Conservation (phyloP, 1,140 invertebrate species). For the Dreissena polymorpha region DNA sequence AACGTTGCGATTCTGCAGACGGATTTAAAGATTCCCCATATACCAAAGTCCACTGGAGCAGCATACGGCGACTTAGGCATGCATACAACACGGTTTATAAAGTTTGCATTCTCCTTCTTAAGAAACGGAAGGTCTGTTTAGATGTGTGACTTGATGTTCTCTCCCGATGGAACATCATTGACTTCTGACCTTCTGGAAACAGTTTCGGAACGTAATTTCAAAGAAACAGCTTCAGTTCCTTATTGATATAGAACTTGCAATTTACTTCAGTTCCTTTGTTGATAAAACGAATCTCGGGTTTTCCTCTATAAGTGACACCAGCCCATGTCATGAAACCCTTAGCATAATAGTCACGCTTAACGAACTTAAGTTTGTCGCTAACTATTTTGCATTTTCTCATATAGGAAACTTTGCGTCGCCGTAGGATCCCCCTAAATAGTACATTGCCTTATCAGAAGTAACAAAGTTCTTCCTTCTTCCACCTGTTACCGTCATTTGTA, state of each 20-base stretch:
- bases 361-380: constrained; percentile 6
- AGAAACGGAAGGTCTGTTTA: constrained; percentile 17
- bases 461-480: constrained; percentile 24
- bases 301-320: constrained; percentile 24
- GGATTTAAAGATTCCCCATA: constrained; percentile 9
- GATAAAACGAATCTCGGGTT: neutral
- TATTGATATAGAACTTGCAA: constrained; percentile 6
- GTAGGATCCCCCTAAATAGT: constrained; percentile 19
- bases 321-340: constrained; percentile 13
- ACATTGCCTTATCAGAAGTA: too few relatives aligned
- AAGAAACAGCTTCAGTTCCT: constrained; percentile 7
- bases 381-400: neutral
- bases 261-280: neutral
- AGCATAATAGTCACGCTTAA: neutral
- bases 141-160: constrained; percentile 12
- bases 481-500: constrained; percentile 1
- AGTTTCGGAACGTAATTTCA: constrained; percentile 4
- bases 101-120: constrained; percentile 1
- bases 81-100: constrained; percentile 13
- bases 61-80: constrained; percentile 30
- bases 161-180: constrained; percentile 21
- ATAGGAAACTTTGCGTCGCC: constrained; percentile 4
- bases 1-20: constrained; percentile 24
- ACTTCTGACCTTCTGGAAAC: neutral
- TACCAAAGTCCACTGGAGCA: constrained; percentile 24